These are phyloP conservation scores for Pungitius pungitius DNA, from an alignment of 2,113 vertebrate genomes.

Conservation along the genomic window DNA sequence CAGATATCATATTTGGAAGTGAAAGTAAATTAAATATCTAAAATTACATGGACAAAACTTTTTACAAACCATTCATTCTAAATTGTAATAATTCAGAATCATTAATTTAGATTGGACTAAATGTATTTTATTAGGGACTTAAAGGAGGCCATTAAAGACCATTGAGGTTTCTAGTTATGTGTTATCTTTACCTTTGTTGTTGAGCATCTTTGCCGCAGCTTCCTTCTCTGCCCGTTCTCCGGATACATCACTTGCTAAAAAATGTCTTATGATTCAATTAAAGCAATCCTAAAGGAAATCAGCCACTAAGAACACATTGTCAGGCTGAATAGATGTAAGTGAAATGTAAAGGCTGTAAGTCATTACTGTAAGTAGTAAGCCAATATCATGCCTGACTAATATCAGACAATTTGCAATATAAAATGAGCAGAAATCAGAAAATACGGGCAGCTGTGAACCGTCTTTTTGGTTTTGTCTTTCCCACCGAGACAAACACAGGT, in stretches of 20 bases:
- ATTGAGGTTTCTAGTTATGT: not conserved
- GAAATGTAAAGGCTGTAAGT: not conserved
- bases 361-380: not conserved
- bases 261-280: not conserved
- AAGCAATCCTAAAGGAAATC: not conserved
- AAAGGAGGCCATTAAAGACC: too few relatives aligned
- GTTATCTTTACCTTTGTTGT: not conserved
- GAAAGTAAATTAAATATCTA: not conserved
- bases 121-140: too few relatives aligned
- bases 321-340: not conserved
- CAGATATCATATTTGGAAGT: not conserved
- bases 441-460: not conserved
- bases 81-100: too few relatives aligned
- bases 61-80: too few relatives aligned
- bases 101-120: too few relatives aligned
- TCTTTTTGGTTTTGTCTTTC: not conserved
- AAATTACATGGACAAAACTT: too few relatives aligned
- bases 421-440: not conserved
- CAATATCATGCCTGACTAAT: not conserved
- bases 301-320: not conserved
- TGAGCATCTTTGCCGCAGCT: not conserved
- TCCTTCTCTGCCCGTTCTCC: not conserved
- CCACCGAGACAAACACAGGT: constrained; percentile 4
- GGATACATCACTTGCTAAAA: too few relatives aligned
- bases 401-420: not conserved